A percentile compares a stretch with the other conserved stretches of the same genome.
Evolutionary conservation across 2,113 vertebrate species (phyloP).

Genomic region (Oryzias celebensis): DNA sequence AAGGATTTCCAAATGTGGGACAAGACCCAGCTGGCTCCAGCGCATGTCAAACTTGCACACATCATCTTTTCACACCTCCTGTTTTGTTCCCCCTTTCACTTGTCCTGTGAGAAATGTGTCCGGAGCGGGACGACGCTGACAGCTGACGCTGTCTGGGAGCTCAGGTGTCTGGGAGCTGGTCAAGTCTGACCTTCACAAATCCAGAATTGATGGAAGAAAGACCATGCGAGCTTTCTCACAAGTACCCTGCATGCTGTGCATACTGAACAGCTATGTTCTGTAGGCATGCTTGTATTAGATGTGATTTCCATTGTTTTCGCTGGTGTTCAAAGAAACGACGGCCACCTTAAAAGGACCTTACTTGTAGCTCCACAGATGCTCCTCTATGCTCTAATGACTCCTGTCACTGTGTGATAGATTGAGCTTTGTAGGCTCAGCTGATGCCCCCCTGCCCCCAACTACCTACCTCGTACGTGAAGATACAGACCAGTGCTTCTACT

Average conservation of each 20-base stretch:
- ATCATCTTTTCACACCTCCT: conserved; percentile 54
- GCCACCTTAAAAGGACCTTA: conserved; percentile 32
- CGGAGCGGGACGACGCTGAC: conserved; percentile 6
- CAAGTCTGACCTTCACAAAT: conserved; percentile 26
- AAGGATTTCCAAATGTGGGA: conserved; percentile 54
- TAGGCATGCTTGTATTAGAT: conserved; percentile 34
- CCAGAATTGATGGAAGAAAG: conserved; percentile 1
- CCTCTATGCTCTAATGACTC: conserved; percentile 68
- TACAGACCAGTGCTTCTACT: conserved; percentile 29
- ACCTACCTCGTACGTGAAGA: conserved; percentile 55
- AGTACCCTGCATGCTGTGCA: not conserved
- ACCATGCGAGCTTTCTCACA: conserved; percentile 12
- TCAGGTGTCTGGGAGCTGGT: conserved; percentile 35
- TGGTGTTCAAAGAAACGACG: conserved; percentile 34
- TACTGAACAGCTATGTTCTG: conserved; percentile 4
- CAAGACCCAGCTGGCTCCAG: conserved; percentile 39
- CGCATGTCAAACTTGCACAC: conserved; percentile 47
- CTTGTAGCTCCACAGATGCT: conserved; percentile 70
- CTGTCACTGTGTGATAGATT: conserved; percentile 75
- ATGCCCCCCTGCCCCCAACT: conserved; percentile 51
- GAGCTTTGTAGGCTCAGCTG: conserved; percentile 59
- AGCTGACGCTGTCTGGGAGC: conserved; percentile 25
- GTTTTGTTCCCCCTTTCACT: conserved; percentile 43
- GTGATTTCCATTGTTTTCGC: conserved; percentile 46
- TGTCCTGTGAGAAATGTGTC: conserved; percentile 22